Percentiles rank a stretch among this genome's conserved stretches.
phyloP scores from a whole-genome alignment of 2,888 invertebrate species.

The Drosophila barbarae region DNA sequence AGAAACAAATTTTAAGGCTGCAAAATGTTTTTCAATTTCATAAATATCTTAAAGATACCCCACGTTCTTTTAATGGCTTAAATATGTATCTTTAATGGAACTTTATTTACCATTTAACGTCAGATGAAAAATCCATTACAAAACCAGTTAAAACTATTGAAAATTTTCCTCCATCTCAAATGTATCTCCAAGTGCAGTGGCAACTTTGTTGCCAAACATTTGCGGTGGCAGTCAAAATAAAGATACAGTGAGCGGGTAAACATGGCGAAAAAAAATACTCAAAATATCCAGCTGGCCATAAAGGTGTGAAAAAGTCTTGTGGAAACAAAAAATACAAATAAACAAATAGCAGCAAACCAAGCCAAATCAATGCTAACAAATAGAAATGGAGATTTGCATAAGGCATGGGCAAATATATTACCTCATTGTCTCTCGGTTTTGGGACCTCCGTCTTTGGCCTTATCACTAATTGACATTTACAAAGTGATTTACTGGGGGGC shows the following conservation, averaged over 20 bases:
- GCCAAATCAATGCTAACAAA: constrained; percentile 32
- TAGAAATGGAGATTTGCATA: constrained; percentile 34
- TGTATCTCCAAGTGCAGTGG: constrained; percentile 10
- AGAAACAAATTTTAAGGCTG: not conserved
- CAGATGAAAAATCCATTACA: not conserved
- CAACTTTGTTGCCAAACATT: constrained; percentile 20
- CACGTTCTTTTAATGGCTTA: not conserved
- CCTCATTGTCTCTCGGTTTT: constrained; percentile 22
- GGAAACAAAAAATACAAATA: constrained; percentile 22
- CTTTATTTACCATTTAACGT: not conserved
- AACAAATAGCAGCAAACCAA: constrained; percentile 23
- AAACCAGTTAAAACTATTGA: not conserved
- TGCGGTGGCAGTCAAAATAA: constrained; percentile 6
- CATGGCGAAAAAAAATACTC: constrained; percentile 17
- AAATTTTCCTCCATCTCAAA: not conserved
- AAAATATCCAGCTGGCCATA: constrained; percentile 36
- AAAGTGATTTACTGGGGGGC: constrained; percentile 26
- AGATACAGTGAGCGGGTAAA: constrained; percentile 5
- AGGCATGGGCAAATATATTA: constrained; percentile 30
- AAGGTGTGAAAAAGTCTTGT: constrained; percentile 61
- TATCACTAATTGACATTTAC: constrained; percentile 53
- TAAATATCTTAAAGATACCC: not conserved
- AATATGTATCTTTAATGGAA: not conserved
- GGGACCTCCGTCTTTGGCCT: constrained; percentile 30
- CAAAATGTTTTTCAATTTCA: not conserved